Evolutionary conservation across 2,888 invertebrate species (phyloP).

Genomic region (Emmelina monodactyla): DNA sequence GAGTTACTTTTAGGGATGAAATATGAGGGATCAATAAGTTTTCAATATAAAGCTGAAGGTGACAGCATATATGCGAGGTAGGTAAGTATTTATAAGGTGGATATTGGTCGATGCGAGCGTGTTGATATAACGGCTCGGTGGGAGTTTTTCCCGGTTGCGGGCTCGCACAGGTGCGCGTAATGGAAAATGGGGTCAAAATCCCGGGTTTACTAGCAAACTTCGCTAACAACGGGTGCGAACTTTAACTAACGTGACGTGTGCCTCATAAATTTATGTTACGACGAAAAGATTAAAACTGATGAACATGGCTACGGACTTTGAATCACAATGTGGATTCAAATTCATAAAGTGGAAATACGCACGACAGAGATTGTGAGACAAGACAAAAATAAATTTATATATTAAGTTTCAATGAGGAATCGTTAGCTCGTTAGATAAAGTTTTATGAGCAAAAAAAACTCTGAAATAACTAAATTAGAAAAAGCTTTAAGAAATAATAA

Average conservation of each 20-base stretch:
- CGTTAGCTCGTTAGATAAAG: too few species aligned
- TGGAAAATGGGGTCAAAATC: slow-evolving; percentile 30
- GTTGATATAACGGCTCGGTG: slow-evolving; percentile 39
- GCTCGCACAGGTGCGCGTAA: slow-evolving; percentile 51
- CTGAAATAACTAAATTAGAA: too few species aligned
- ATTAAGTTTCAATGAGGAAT: too few species aligned
- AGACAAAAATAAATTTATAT: too few species aligned
- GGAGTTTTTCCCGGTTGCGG: slow-evolving; percentile 35
- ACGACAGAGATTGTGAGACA: too few species aligned
- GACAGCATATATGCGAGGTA: slow-evolving; percentile 14
- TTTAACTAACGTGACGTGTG: not conserved
- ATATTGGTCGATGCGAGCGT: slow-evolving; percentile 42
- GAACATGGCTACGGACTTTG: too few species aligned
- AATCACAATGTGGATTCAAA: too few species aligned
- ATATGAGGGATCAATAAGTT: slow-evolving; percentile 35
- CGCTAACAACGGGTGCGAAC: slow-evolving; percentile 3
- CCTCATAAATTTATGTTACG: too few species aligned
- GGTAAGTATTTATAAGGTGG: slow-evolving; percentile 55
- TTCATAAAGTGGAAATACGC: too few species aligned
- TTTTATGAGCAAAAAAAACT: too few species aligned
- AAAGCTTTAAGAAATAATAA: slow-evolving; percentile 33
- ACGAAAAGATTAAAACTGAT: too few species aligned
- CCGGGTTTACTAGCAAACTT: slow-evolving; percentile 19
- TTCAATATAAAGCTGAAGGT: slow-evolving; percentile 45
- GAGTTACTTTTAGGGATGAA: too few species aligned